These are phyloP conservation scores for Montipora capitata DNA, from an alignment of 92 coral and sea anemone species.

Conservation along the genomic window DNA sequence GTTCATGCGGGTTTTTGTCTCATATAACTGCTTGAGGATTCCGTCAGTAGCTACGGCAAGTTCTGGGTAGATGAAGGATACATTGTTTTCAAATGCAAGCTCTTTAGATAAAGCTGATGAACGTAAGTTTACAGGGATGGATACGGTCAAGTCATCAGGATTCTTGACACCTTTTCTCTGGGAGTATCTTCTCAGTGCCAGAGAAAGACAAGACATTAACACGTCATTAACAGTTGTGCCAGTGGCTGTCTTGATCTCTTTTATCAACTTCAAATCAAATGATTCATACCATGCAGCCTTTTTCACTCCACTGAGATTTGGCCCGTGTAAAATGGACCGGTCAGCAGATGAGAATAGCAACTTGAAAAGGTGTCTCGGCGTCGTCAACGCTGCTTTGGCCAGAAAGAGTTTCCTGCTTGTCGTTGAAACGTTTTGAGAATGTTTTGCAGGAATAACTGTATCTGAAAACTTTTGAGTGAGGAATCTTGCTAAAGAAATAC, in stretches of 20 bases:
- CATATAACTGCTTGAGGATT: conserved; percentile 66
- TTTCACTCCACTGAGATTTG: conserved; percentile 82
- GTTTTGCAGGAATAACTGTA: conserved; percentile 55
- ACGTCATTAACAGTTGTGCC: conserved; percentile 97
- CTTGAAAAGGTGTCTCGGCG: conserved; percentile 57
- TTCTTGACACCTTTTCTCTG: conserved; percentile 76
- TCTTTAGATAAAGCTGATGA: conserved; percentile 44
- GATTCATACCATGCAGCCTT: conserved; percentile 88
- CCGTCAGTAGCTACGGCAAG: conserved; percentile 81
- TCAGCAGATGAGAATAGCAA: conserved; percentile 61
- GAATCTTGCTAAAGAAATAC: conserved; percentile 84
- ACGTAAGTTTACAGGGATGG: conserved; percentile 92
- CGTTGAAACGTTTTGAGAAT: conserved; percentile 73
- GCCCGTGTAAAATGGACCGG: conserved; percentile 87
- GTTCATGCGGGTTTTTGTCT: conserved; percentile 90
- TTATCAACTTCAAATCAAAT: conserved; percentile 77
- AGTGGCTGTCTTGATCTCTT: conserved; percentile 84
- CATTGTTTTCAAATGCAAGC: conserved; percentile 79
- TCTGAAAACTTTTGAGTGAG: conserved; percentile 78
- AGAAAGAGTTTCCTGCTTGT: conserved; percentile 49
- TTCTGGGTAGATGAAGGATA: conserved; percentile 78
- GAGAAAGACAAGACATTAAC: conserved; percentile 86
- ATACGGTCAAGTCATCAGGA: conserved; percentile 84
- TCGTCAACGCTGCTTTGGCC: conserved; percentile 75
- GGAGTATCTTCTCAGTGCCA: conserved; percentile 86